phyloP scores from a whole-genome alignment of 2,888 invertebrate species.

The Calliopum simillimum region DNA sequence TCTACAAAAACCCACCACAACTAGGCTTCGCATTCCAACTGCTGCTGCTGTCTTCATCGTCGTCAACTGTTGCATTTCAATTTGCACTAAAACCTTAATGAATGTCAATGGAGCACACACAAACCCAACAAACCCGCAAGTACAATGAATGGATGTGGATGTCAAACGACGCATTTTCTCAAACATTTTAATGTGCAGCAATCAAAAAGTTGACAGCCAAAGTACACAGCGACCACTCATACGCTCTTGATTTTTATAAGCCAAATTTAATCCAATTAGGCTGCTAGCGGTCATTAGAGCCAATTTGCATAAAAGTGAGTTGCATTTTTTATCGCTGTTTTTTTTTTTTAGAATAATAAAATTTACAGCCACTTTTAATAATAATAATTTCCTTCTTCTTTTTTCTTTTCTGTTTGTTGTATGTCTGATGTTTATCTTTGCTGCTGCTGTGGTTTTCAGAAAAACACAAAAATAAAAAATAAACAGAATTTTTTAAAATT shows the following conservation, averaged over 20 bases:
- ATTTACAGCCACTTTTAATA: constrained; percentile 41
- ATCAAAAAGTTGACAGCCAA: constrained; percentile 3
- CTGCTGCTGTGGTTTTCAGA: not conserved
- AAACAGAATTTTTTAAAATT: constrained; percentile 45
- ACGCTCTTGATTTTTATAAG: constrained; percentile 18
- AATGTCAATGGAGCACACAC: not conserved
- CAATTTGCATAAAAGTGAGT: constrained; percentile 43
- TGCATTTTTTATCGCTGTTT: constrained; percentile 1
- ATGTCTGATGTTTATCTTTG: not conserved
- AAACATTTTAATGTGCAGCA: not conserved
- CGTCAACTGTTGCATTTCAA: no score
- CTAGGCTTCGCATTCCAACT: no score
- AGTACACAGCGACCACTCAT: not conserved
- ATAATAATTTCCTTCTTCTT: constrained; percentile 39
- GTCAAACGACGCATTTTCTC: constrained; percentile 28
- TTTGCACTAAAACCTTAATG: no score
- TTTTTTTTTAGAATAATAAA: constrained; percentile 38
- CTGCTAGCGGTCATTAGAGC: constrained; percentile 40
- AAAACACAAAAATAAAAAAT: constrained; percentile 1
- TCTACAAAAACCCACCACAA: no score
- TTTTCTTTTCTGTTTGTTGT: not conserved
- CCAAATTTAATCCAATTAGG: constrained; percentile 46
- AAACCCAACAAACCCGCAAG: no score
- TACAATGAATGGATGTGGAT: constrained; percentile 9
- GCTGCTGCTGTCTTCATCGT: no score